A percentile compares a stretch with the other conserved stretches of the same genome.
phyloP scores from a whole-genome alignment of 30 jellyfish, hydroid and myxozoan species.

The Calvadosia cruxmelitensis region DNA sequence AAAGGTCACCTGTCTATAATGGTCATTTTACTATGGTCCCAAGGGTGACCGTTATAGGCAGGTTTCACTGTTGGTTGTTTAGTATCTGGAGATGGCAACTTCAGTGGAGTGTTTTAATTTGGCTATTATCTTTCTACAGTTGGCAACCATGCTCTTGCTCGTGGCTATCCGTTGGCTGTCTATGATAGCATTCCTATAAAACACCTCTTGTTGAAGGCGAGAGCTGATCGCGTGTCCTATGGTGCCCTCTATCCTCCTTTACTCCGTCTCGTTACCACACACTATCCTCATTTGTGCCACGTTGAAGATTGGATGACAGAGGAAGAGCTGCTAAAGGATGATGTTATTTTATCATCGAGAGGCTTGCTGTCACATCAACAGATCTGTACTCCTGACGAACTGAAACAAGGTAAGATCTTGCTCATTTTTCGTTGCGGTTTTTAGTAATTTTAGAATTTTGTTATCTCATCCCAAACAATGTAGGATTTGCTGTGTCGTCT shows the following conservation, averaged over 20 bases:
- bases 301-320: conserved; percentile 91
- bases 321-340: conserved; percentile 21
- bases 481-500: no score
- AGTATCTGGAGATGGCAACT: no score
- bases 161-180: conserved; percentile 50
- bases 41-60: no score
- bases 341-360: not conserved
- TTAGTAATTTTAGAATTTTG: no score
- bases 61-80: no score
- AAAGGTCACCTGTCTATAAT: no score
- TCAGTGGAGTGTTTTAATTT: no score
- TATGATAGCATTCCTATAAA: conserved; percentile 77
- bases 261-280: conserved; percentile 70
- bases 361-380: not conserved
- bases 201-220: conserved; percentile 49
- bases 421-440: not conserved
- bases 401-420: conserved; percentile 17
- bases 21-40: no score
- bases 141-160: no score
- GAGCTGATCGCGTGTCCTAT: conserved; percentile 35
- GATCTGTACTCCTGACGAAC: conserved; percentile 27
- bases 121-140: no score
- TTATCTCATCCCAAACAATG: no score
- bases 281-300: conserved; percentile 76
- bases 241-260: conserved; percentile 77